phyloP scores from a whole-genome alignment of 2,113 vertebrate species.

The Macrotis lagotis region DNA sequence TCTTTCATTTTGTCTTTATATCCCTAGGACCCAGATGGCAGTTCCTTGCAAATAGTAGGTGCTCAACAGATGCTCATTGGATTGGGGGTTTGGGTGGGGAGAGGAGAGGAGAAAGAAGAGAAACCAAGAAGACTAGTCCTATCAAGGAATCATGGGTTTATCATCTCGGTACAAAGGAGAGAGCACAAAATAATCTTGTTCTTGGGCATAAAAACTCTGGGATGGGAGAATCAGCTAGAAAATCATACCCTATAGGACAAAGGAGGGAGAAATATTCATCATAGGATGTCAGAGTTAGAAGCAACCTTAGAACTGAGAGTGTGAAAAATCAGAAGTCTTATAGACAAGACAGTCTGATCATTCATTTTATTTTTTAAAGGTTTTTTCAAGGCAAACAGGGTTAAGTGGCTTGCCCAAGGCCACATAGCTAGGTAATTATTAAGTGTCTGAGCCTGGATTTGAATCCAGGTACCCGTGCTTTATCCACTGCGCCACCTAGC shows the following conservation, averaged over 20 bases:
- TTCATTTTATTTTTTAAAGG: too few species aligned
- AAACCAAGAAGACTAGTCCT: background rate
- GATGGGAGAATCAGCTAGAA: background rate
- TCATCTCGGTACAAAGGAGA: background rate
- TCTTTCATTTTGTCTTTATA: background rate
- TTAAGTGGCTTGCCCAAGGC: too few species aligned
- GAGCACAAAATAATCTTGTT: background rate
- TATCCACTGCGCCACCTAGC: too few species aligned
- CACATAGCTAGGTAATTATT: too few species aligned
- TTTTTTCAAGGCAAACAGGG: too few species aligned
- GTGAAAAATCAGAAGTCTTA: background rate
- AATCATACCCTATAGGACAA: background rate
- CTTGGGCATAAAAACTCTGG: background rate
- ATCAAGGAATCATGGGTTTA: background rate
- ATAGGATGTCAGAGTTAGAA: background rate
- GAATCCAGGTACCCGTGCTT: too few species aligned
- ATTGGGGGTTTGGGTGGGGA: background rate
- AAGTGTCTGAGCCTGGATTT: too few species aligned
- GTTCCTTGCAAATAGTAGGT: background rate
- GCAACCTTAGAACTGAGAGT: background rate
- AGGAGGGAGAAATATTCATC: background rate
- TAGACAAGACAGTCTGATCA: too few species aligned
- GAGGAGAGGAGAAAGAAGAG: background rate
- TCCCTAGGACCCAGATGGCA: background rate
- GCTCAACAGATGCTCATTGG: background rate